Evolutionary conservation across 2,888 invertebrate genomes (phyloP), one percentile per base, ranked within the genome.

Genomic region (Lumbricus terrestris): DNA sequence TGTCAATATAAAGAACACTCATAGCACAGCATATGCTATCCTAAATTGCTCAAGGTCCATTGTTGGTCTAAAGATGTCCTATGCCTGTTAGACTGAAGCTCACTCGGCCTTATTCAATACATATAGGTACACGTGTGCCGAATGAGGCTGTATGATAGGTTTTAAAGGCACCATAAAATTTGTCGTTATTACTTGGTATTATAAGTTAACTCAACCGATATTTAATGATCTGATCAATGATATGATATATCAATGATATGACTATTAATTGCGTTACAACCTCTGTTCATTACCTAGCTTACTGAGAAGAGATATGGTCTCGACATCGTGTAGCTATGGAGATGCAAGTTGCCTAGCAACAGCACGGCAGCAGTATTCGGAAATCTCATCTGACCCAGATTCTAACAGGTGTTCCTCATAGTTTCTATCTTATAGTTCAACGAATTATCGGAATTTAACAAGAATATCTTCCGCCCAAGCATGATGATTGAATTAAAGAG

Each of bases 301-400:
- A 15, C 85, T 85, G 85, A 4, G 85, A 85, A 85, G 85, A 85
- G 85, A 85, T 37, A 85, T 85, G 85, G 85, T 85, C 23, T 85
- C 85, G 37, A 85, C 85, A 13, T 34, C 85, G 20, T 85, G 85
- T 85, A 85, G 37, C 85, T 85, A 85, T 85, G 85, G 85, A 35
- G 85, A 85, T 18, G 20, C 85, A 85, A 23, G 35, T 34, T 85
- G 85, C 35, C 37, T 85, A 35, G 85, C 85, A 85, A 85, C 85
- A 20, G 85, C 85, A 37, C 16, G 85, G 16, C 35, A 85, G 16
- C 34, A 85, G 85, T 85, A 85, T 37, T 34, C 85, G 34, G 11
- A 16, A 11, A 85, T 35, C 23, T 29, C 85, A 35, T 13, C 85
- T 0, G 85, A 85, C 35, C 85, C 85, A 34, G 85, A 29, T 85